Conservation (phyloP, 2,888 invertebrate species). For the Perizoma flavofasciatum region DNA sequence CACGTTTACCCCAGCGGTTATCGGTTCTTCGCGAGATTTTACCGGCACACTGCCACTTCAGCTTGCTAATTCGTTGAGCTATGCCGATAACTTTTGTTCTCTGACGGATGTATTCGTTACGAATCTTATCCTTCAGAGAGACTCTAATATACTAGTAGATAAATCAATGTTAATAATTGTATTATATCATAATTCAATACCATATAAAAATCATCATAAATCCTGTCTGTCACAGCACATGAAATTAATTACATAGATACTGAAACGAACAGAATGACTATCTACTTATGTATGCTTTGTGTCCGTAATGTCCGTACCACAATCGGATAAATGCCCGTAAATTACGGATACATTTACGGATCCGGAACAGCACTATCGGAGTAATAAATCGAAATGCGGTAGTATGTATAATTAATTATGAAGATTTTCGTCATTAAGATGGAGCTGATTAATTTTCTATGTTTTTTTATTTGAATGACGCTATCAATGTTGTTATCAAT, state of each 20-base stretch:
- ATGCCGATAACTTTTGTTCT: too few species aligned
- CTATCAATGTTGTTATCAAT: background rate
- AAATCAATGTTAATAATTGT: too few species aligned
- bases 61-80: too few species aligned
- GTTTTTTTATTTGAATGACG: background rate
- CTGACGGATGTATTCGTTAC: too few species aligned
- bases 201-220: too few species aligned
- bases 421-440: constrained; percentile 13
- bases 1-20: too few species aligned
- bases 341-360: constrained; percentile 14
- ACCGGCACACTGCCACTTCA: too few species aligned
- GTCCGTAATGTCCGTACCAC: background rate
- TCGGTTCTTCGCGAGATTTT: too few species aligned
- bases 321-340: constrained; percentile 10
- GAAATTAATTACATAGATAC: constrained; percentile 2
- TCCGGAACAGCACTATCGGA: constrained; percentile 2
- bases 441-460: constrained; percentile 5
- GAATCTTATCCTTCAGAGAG: too few species aligned
- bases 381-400: constrained; percentile 8
- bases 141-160: too few species aligned
- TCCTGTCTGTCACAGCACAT: too few species aligned
- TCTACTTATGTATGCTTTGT: constrained; percentile 4
- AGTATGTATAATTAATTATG: constrained; percentile 8
- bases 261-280: constrained; percentile 8
- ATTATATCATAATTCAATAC: too few species aligned